phyloP scores from a whole-genome alignment of 2,888 invertebrate genomes.

The Scaeva pyrastri region DNA sequence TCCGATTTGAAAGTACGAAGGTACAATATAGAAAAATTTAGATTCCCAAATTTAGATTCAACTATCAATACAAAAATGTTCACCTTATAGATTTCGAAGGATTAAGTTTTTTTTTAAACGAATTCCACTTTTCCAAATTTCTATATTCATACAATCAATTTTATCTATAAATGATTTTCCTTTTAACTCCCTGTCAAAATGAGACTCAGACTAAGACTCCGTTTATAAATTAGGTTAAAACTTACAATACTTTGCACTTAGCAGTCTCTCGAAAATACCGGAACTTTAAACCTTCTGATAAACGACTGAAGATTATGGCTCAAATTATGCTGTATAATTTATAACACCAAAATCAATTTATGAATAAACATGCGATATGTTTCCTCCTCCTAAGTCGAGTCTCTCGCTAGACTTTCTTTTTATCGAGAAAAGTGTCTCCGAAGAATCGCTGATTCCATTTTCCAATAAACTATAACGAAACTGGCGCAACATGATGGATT shows the following conservation, averaged over 20 bases:
- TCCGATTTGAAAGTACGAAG: too few relatives aligned
- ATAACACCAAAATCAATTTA: slow-evolving; percentile 34
- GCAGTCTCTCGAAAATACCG: background rate
- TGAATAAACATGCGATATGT: slow-evolving; percentile 62
- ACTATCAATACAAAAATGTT: too few relatives aligned
- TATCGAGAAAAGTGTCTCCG: background rate
- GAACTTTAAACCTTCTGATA: slow-evolving; percentile 26
- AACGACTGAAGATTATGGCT: slow-evolving; percentile 51
- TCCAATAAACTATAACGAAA: slow-evolving; percentile 27
- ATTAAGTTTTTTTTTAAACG: too few relatives aligned
- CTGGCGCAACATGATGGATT: slow-evolving; percentile 49
- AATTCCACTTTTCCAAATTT: too few relatives aligned
- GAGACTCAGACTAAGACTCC: too few relatives aligned
- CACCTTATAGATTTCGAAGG: too few relatives aligned
- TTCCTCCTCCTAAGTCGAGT: background rate
- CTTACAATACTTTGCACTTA: slow-evolving; percentile 30
- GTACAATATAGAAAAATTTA: too few relatives aligned
- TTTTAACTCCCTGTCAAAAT: too few relatives aligned
- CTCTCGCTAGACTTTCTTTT: slow-evolving; percentile 29
- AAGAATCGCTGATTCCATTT: background rate
- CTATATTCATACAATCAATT: too few relatives aligned
- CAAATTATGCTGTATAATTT: slow-evolving; percentile 16
- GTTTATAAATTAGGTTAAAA: background rate
- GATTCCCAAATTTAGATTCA: too few relatives aligned
- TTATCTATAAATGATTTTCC: too few relatives aligned